phyloP scores from a whole-genome alignment of 2,113 vertebrate genomes.

The Nesogale talazaci region DNA sequence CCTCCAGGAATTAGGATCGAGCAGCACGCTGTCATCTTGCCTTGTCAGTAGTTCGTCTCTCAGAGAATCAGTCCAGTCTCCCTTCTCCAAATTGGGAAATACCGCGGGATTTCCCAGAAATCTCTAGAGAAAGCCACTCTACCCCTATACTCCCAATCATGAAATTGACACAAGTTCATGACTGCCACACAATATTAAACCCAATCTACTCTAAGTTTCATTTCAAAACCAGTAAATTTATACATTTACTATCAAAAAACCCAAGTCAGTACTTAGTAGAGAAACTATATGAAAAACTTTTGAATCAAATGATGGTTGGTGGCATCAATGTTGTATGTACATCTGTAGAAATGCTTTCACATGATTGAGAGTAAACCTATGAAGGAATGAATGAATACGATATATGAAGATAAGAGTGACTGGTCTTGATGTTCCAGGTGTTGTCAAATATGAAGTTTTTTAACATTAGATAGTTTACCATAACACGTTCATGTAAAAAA shows the following conservation, averaged over 20 bases:
- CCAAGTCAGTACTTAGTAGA: neutral
- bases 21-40: no score
- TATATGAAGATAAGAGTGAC: neutral
- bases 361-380: neutral
- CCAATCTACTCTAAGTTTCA: neutral
- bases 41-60: no score
- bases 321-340: neutral
- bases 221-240: constrained; percentile 9
- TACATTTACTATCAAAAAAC: constrained; percentile 33
- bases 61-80: no score
- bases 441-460: neutral
- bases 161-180: no score
- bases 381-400: neutral
- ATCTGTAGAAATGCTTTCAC: neutral
- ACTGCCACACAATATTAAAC: neutral
- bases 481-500: neutral
- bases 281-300: neutral
- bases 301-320: constrained; percentile 16
- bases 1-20: no score
- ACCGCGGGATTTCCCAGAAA: no score
- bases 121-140: no score
- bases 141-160: no score
- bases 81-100: no score
- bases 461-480: neutral
- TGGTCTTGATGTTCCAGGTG: neutral